Conservation (phyloP, 1,140 invertebrate species). For the Drosophila neocordata region DNA sequence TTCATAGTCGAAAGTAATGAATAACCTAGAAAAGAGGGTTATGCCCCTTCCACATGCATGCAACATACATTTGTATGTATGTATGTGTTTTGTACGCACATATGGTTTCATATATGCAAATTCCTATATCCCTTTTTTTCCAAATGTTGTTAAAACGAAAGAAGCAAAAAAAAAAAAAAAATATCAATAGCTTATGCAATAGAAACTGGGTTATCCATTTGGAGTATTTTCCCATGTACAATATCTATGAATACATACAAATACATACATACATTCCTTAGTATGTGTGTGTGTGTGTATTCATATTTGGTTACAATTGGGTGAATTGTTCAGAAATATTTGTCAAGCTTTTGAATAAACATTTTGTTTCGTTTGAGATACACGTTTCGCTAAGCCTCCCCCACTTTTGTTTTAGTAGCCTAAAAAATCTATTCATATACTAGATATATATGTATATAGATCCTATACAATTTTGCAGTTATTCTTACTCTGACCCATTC, state of each 20-base stretch:
- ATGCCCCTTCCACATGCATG: background rate
- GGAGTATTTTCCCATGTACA: constrained; percentile 21
- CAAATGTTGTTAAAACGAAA: background rate
- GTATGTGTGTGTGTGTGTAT: background rate
- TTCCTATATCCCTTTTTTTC: constrained; percentile 7
- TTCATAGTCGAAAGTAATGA: constrained; percentile 48
- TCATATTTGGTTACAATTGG: constrained; percentile 35
- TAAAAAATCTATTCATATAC: no score
- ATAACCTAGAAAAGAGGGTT: constrained; percentile 46
- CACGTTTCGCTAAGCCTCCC: background rate
- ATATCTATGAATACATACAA: background rate
- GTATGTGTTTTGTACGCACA: background rate
- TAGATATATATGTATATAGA: no score
- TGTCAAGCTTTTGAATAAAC: background rate
- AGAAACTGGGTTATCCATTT: constrained; percentile 52
- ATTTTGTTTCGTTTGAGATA: background rate
- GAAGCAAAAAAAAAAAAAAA: constrained; percentile 10
- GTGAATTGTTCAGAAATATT: constrained; percentile 21
- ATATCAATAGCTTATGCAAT: constrained; percentile 49
- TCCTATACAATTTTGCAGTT: no score
- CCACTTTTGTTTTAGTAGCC: no score
- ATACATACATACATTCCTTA: background rate
- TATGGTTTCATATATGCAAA: constrained; percentile 46
- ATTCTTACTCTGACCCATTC: no score
- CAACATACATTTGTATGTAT: background rate